A percentile compares a stretch with the other conserved stretches of the same genome.
These are phyloP conservation scores for Tupaia tana DNA, from an alignment of 2,113 vertebrate genomes.

Conservation along the genomic window DNA sequence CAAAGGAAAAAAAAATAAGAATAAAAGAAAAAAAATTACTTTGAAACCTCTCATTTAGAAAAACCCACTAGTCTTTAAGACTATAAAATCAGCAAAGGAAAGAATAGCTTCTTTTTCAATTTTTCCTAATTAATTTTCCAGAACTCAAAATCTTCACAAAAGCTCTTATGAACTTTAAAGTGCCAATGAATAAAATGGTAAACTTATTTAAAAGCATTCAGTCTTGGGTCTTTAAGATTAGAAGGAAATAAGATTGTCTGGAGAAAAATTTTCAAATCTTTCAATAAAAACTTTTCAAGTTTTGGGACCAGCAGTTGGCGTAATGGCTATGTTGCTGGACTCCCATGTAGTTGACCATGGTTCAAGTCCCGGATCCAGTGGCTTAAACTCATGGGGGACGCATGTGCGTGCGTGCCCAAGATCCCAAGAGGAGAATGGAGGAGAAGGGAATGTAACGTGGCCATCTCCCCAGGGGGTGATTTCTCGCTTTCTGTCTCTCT, in stretches of 20 bases:
- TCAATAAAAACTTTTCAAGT: too few species aligned
- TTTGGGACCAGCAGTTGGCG: too few species aligned
- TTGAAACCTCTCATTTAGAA: constrained; percentile 21
- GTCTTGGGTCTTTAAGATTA: background rate
- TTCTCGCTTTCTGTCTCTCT: too few species aligned
- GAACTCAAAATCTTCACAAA: constrained; percentile 8
- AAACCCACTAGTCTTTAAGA: constrained; percentile 44
- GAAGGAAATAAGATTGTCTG: background rate
- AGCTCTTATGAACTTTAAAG: background rate
- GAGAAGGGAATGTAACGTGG: too few species aligned
- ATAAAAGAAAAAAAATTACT: background rate
- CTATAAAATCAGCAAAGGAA: constrained; percentile 15
- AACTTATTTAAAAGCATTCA: background rate
- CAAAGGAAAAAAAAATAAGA: background rate
- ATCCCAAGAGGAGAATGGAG: too few species aligned
- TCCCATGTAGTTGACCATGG: too few species aligned
- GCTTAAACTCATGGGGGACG: too few species aligned
- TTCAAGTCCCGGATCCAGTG: too few species aligned
- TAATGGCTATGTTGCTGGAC: too few species aligned
- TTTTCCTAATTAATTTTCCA: constrained; percentile 44
- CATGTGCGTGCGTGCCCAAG: too few species aligned
- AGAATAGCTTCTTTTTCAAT: background rate
- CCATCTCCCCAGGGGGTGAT: too few species aligned
- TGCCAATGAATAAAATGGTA: background rate
- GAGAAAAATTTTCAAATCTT: background rate